Evolutionary conservation across 2,113 vertebrate genomes (phyloP).

Genomic region (Tenebrosternarchus preto): DNA sequence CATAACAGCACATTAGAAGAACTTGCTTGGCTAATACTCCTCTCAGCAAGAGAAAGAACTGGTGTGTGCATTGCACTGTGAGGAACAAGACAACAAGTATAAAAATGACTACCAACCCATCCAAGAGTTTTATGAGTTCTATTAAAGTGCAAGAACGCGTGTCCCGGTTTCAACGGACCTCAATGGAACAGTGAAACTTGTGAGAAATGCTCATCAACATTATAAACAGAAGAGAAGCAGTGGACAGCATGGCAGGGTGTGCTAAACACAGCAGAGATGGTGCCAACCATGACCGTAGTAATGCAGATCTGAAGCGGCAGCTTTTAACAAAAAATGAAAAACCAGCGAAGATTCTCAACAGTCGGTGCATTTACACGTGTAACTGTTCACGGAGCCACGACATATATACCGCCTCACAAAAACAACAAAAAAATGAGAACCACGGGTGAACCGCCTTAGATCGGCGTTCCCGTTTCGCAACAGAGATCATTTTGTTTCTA

Average conservation of each 20-base stretch:
- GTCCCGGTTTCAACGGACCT: background rate
- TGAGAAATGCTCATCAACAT: background rate
- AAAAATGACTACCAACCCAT: background rate
- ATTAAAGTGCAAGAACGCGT: background rate
- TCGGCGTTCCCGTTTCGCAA: conserved; percentile 40
- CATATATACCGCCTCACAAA: no score
- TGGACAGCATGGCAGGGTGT: background rate
- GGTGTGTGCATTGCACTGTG: background rate
- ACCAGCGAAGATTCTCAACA: background rate
- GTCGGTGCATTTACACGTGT: background rate
- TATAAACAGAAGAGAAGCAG: background rate
- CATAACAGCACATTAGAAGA: background rate
- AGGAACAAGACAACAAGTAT: background rate
- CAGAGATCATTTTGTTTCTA: conserved; percentile 38
- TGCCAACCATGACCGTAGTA: background rate
- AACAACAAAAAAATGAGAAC: no score
- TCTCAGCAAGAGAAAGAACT: background rate
- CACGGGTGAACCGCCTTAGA: conserved; percentile 32
- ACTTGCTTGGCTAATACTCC: background rate
- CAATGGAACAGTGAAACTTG: background rate
- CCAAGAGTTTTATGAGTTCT: background rate
- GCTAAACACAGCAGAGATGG: background rate
- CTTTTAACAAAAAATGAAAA: background rate
- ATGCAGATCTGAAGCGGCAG: background rate
- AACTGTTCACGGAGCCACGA: background rate